Evolutionary conservation across 2,797 vertebrate genomes (phyloP).

Genomic region (Hemibagrus guttatus): DNA sequence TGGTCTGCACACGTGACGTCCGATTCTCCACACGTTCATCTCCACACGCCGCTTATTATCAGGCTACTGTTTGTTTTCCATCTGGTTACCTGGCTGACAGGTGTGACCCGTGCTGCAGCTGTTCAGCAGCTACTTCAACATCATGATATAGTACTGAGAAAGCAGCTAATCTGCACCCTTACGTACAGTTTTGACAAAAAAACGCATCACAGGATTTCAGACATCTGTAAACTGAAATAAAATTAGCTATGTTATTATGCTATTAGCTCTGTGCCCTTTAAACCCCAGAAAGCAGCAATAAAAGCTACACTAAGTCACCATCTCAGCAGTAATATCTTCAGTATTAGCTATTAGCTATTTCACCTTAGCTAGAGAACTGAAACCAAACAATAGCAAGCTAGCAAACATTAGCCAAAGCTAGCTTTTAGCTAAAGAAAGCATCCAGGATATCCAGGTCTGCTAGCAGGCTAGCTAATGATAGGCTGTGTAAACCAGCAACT

Average conservation of each 20-base stretch:
- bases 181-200: not conserved
- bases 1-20: not conserved
- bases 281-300: not conserved
- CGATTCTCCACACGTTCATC: not conserved
- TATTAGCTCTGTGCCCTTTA: not conserved
- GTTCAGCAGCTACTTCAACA: not conserved
- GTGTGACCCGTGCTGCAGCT: not conserved
- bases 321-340: not conserved
- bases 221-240: not conserved
- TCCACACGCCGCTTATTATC: not conserved
- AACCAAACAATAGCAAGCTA: not conserved
- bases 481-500: not conserved
- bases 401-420: not conserved
- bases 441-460: not conserved
- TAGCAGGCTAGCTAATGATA: not conserved
- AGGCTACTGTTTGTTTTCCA: constrained; percentile 36
- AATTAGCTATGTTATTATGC: not conserved
- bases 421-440: not conserved
- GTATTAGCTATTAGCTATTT: not conserved
- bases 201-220: not conserved
- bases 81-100: constrained; percentile 1
- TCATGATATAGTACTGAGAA: no score
- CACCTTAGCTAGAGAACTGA: not conserved
- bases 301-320: not conserved
- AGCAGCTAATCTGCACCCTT: not conserved